These are phyloP conservation scores for Orthosia gothica DNA, from an alignment of 2,888 invertebrate genomes.

Conservation along the genomic window DNA sequence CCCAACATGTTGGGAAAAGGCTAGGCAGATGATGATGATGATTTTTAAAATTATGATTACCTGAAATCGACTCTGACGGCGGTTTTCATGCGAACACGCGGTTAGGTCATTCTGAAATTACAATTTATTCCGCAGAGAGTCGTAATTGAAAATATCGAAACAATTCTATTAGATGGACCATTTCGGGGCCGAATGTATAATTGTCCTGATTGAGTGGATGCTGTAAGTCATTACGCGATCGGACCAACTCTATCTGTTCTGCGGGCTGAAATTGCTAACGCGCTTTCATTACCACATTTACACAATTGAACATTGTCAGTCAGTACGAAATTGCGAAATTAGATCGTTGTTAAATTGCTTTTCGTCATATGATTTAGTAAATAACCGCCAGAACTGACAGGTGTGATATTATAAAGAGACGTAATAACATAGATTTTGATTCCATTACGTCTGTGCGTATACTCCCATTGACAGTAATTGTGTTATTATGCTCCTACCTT, in stretches of 20 bases:
- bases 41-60: neutral
- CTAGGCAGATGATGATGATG: too few species aligned
- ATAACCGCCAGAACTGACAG: conserved; percentile 79
- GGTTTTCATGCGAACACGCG: neutral
- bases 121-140: conserved; percentile 34
- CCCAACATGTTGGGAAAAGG: too few species aligned
- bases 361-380: conserved; percentile 85
- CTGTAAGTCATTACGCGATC: conserved; percentile 72
- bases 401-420: conserved; percentile 71
- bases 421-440: conserved; percentile 63
- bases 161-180: conserved; percentile 40
- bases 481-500: conserved; percentile 59
- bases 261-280: conserved; percentile 74
- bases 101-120: conserved; percentile 24
- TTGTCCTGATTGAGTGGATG: conserved; percentile 65
- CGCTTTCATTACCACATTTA: conserved; percentile 85
- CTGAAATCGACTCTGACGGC: neutral
- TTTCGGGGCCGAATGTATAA: conserved; percentile 57
- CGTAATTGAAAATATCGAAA: conserved; percentile 60
- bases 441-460: conserved; percentile 67
- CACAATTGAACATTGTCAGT: conserved; percentile 87
- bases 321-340: conserved; percentile 85
- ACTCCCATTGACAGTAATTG: conserved; percentile 59
- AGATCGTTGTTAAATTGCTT: conserved; percentile 86
- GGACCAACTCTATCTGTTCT: conserved; percentile 70